Conservation (phyloP, 1,140 invertebrate genomes). For the Sycobia sp. region DNA sequence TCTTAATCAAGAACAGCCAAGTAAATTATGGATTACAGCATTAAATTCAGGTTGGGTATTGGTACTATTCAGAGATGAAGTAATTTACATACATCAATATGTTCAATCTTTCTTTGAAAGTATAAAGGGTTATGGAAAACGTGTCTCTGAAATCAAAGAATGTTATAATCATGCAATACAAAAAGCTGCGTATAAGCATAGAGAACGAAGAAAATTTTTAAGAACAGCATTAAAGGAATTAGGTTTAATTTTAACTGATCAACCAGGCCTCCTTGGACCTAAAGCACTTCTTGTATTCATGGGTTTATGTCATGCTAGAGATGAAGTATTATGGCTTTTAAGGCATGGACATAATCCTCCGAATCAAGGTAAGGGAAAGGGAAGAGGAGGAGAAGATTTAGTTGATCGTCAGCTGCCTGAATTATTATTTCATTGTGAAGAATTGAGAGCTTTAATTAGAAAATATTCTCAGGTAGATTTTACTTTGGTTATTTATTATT, state of each 20-base stretch:
- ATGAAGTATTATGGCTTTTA: conserved; percentile 96
- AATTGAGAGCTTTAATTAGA: conserved; percentile 87
- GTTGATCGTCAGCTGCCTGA: conserved; percentile 95
- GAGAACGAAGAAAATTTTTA: conserved; percentile 95
- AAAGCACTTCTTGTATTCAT: conserved; percentile 97
- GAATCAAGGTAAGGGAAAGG: conserved; percentile 80
- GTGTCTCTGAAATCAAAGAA: conserved; percentile 93
- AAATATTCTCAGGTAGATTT: conserved; percentile 83
- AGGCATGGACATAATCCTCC: conserved; percentile 96
- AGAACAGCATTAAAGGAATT: conserved; percentile 94
- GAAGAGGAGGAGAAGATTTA: conserved; percentile 85
- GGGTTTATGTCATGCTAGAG: conserved; percentile 90
- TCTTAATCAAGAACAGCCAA: conserved; percentile 78
- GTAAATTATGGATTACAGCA: conserved; percentile 89
- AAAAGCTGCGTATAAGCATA: conserved; percentile 86
- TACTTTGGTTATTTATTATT: not conserved
- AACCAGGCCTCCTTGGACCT: conserved; percentile 95
- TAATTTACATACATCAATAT: conserved; percentile 93
- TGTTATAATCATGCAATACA: conserved; percentile 88
- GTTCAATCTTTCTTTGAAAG: conserved; percentile 92
- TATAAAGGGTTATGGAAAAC: conserved; percentile 92
- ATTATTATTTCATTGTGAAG: conserved; percentile 97
- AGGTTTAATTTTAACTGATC: conserved; percentile 93
- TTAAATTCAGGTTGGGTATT: conserved; percentile 93
- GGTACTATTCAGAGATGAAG: conserved; percentile 95